These are phyloP conservation scores for Solea senegalensis DNA, from an alignment of 2,113 vertebrate species.

Conservation along the genomic window DNA sequence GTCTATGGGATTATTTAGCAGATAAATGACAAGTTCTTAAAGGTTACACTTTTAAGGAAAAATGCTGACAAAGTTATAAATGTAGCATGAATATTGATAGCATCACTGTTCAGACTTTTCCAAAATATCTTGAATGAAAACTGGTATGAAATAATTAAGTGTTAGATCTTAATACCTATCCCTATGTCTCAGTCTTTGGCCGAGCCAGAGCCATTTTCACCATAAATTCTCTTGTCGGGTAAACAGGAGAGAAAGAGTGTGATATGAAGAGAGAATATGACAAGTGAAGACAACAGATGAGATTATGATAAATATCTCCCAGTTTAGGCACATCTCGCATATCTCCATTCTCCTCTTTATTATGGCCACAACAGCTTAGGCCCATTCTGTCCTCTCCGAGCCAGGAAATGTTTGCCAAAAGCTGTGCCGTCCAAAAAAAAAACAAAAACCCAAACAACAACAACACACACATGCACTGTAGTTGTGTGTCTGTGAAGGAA, in stretches of 20 bases:
- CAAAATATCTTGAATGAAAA: no score
- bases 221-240: not conserved
- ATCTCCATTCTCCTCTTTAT: not conserved
- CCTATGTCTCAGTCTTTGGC: no score
- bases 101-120: no score
- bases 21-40: no score
- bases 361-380: constrained; percentile 1
- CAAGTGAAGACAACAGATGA: constrained; percentile 12
- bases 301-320: constrained; percentile 10
- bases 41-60: no score
- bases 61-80: no score
- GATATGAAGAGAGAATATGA: constrained; percentile 9
- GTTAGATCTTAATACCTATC: no score
- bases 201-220: not conserved
- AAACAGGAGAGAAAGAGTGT: not conserved
- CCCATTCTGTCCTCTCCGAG: not conserved
- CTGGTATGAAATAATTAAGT: no score
- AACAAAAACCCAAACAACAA: not conserved
- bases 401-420: constrained; percentile 6
- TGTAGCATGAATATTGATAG: no score
- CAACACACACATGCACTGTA: not conserved
- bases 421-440: constrained; percentile 4
- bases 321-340: not conserved
- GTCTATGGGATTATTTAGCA: no score
- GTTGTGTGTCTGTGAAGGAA: constrained; percentile 17